Percentiles rank a stretch among this genome's conserved stretches.
Conservation (phyloP, 1,140 invertebrate genomes). For the Diachasma alloeum region DNA sequence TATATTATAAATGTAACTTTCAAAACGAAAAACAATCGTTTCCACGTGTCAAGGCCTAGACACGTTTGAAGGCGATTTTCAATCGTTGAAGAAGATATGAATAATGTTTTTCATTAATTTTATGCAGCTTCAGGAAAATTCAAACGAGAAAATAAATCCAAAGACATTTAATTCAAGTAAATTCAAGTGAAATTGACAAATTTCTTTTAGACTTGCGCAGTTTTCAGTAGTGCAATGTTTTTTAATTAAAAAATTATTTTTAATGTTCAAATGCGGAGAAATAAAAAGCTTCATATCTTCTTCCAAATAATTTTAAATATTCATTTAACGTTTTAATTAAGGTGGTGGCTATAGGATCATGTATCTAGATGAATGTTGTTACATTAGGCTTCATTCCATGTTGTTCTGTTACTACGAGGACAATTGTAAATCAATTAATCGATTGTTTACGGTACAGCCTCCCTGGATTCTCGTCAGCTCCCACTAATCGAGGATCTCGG, state of each 20-base stretch:
- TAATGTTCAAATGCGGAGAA: background rate
- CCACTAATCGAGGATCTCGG: conserved; percentile 44
- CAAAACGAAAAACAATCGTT: conserved; percentile 34
- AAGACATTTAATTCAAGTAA: background rate
- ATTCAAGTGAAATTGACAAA: background rate
- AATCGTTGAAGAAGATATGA: conserved; percentile 13
- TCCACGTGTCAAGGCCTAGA: conserved; percentile 51
- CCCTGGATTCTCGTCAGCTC: conserved; percentile 48
- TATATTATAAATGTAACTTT: conserved; percentile 33
- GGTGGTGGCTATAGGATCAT: conserved; percentile 52
- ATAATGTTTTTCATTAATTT: background rate
- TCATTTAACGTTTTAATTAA: conserved; percentile 40
- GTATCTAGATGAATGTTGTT: conserved; percentile 43
- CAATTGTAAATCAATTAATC: conserved; percentile 14
- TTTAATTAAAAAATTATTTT: background rate
- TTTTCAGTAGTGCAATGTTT: background rate
- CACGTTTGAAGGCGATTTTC: conserved; percentile 35
- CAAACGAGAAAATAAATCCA: background rate
- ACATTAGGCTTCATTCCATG: conserved; percentile 57
- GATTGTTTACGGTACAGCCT: conserved; percentile 46
- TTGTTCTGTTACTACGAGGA: conserved; percentile 57
- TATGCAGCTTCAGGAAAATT: background rate
- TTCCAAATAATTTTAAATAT: background rate
- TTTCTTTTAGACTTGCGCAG: background rate
- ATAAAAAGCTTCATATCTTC: conserved; percentile 12